phyloP scores from a whole-genome alignment of 2,888 invertebrate genomes.

The Orthosia gothica region DNA sequence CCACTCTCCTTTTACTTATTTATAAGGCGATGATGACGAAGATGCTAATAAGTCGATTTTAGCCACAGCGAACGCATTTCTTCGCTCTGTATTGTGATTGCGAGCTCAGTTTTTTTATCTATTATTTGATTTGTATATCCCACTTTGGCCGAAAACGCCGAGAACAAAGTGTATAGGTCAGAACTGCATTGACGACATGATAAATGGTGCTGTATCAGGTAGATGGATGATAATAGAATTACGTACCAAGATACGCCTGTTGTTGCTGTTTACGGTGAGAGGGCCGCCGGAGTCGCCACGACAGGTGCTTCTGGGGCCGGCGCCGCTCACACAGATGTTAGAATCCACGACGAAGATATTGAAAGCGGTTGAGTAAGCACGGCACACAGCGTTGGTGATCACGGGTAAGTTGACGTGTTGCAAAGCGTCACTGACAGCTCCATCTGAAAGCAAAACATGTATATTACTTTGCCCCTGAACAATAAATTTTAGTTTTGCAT shows the following conservation, averaged over 20 bases:
- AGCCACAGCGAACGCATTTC: too few species aligned
- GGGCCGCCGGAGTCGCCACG: constrained; percentile 74
- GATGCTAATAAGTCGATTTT: too few species aligned
- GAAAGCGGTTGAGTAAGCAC: constrained; percentile 7
- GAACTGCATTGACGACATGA: too few species aligned
- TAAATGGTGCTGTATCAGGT: too few species aligned
- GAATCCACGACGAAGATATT: constrained; percentile 2
- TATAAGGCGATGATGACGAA: too few species aligned
- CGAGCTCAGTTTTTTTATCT: too few species aligned
- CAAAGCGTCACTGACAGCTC: constrained; percentile 19
- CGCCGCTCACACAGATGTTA: constrained; percentile 77
- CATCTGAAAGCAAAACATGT: neutral
- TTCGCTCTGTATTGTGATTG: too few species aligned
- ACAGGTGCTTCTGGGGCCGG: constrained; percentile 73
- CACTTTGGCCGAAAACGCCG: too few species aligned
- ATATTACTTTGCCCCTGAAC: neutral
- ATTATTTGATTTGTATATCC: too few species aligned
- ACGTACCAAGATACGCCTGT: constrained; percentile 66
- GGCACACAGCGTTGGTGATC: constrained; percentile 26
- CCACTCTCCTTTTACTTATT: neutral
- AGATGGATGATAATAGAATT: neutral
- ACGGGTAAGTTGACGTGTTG: constrained; percentile 25
- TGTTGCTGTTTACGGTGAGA: constrained; percentile 62
- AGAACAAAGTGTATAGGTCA: too few species aligned
- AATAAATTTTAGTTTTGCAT: too few species aligned